Evolutionary conservation across 2,888 invertebrate genomes (phyloP).

Genomic region (Nemotelus pantherinus): DNA sequence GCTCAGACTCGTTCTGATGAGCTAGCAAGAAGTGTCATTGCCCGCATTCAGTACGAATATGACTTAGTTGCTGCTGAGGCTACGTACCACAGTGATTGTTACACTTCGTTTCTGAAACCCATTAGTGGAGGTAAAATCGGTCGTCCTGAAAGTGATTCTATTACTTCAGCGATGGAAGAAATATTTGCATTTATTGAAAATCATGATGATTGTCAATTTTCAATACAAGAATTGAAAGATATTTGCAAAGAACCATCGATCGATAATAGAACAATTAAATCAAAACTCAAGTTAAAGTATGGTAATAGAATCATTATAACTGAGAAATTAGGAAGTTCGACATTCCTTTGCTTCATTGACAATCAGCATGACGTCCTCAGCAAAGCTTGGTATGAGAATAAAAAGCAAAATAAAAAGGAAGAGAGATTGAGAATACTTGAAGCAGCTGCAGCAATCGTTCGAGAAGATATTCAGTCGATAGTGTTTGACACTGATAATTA

Average conservation of each 20-base stretch:
- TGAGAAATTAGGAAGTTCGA: not conserved
- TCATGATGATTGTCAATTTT: too few relatives aligned
- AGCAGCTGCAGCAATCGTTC: constrained; percentile 45
- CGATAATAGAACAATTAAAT: not conserved
- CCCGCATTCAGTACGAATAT: not conserved
- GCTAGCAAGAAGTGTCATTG: not conserved
- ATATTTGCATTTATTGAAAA: not conserved
- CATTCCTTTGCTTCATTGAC: too few relatives aligned
- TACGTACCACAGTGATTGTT: not conserved
- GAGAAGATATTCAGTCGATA: constrained; percentile 46
- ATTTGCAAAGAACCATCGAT: not conserved
- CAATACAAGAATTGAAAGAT: too few relatives aligned
- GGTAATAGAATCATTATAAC: not conserved
- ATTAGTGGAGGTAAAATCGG: not conserved
- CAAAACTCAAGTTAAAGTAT: not conserved
- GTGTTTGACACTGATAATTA: not conserved
- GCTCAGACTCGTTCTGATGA: not conserved
- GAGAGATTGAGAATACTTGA: constrained; percentile 38
- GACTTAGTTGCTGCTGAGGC: not conserved
- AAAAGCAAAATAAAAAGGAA: constrained; percentile 37
- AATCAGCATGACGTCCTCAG: too few relatives aligned
- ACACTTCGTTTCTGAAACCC: not conserved
- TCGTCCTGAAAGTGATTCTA: not conserved
- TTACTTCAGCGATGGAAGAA: not conserved
- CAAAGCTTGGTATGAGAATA: not conserved